Conservation (phyloP, 2,888 invertebrate species). For the Parelbella ahira region DNA sequence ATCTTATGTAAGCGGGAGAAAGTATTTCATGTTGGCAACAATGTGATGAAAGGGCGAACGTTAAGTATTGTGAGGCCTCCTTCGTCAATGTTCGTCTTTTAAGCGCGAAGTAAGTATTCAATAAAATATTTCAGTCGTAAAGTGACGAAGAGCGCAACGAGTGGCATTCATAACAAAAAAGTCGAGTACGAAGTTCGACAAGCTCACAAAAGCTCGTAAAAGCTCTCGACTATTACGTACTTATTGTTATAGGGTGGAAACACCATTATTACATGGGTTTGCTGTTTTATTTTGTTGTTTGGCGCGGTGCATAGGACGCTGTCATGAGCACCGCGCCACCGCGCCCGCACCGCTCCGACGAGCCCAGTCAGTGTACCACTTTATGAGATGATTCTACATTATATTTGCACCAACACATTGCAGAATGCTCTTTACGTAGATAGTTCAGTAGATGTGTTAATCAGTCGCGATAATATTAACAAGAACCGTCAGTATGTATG, state of each 20-base stretch:
- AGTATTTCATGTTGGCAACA: slow-evolving; percentile 52
- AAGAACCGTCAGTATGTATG: no score
- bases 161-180: slow-evolving; percentile 71
- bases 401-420: neutral
- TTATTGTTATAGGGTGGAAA: slow-evolving; percentile 80
- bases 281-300: slow-evolving; percentile 72
- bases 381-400: slow-evolving; percentile 12
- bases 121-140: slow-evolving; percentile 69
- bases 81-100: slow-evolving; percentile 50
- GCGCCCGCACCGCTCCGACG: slow-evolving; percentile 8
- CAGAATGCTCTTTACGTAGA: no score
- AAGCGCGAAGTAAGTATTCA: slow-evolving; percentile 64
- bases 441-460: no score
- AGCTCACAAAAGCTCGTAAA: slow-evolving; percentile 80
- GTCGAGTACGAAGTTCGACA: slow-evolving; percentile 73
- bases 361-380: slow-evolving; percentile 6
- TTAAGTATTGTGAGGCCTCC: slow-evolving; percentile 2
- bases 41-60: slow-evolving; percentile 35
- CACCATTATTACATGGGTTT: slow-evolving; percentile 75
- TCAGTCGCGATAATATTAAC: no score
- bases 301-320: slow-evolving; percentile 50
- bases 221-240: slow-evolving; percentile 79
- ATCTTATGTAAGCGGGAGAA: slow-evolving; percentile 32
- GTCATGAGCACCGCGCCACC: slow-evolving; percentile 24
- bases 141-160: slow-evolving; percentile 49